Base-by-base conservation (phyloP, 2,797 vertebrate species). In the Coilia nasus region DNA sequence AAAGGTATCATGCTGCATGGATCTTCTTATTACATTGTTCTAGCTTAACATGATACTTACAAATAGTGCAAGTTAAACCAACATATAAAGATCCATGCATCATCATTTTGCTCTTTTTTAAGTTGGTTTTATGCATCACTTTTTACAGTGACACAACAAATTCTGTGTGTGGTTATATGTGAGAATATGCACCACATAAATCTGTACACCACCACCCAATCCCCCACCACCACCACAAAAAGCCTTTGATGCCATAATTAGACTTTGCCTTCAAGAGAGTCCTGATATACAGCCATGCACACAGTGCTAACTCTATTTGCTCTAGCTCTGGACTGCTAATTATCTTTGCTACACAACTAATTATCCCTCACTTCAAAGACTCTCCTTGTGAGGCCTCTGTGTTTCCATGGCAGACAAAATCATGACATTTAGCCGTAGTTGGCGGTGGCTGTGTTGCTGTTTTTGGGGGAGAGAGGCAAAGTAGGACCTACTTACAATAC, bases 341-440 rank as follows among this genome's bases (percentile, higher is more conserved):
- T 94, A 95, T 92, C 91, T 92, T 91, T 92, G 93, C 93, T 92
- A 93, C 92, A 92, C 90, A 91, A 93, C 92, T 96, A 96, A 97
- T 97, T 96, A 97, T 93, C 91, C 89, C 84, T 78, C 92, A 94
- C 94, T 96, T 97, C 96, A 97, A 97, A 96, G 93, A 88, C 84
- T 89, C 91, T 89, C 84, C 86, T 89, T 89, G 92, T 91, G 89
- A 93, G 87, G 84, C 90, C 91, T 85, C 87, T 87, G 88, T 89
- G 90, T 91, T 87, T 89, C 92, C 84, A 67, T 87, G 87, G 91
- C 91, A 92, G 93, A 93, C 90, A 89, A 92, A 94, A 92, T 95
- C 92, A 87, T 94, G 94, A 92, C 93, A 92, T 94, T 94, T 91
- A 91, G 83, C 44, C 85, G 90, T 93, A 96, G 96, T 96, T 95